These are phyloP conservation scores for Coregonus clupeaformis DNA, from an alignment of 2,113 vertebrate species.

Conservation along the genomic window DNA sequence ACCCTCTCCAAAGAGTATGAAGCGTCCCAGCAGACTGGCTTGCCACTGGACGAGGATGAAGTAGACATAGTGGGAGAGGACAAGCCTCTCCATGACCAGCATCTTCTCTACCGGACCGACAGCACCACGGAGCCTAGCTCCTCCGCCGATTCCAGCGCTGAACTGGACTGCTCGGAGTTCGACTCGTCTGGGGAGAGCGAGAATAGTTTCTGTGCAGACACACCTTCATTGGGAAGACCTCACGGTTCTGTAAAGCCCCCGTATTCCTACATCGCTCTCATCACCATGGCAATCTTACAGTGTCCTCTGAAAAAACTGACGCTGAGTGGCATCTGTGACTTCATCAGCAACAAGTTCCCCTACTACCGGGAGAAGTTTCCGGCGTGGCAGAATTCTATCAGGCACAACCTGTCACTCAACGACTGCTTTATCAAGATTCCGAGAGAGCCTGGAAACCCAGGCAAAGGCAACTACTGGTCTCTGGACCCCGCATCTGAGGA, in stretches of 20 bases:
- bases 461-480: conserved; percentile 97
- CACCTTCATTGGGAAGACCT: conserved; percentile 30
- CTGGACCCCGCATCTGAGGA: conserved; percentile 87
- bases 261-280: conserved; percentile 90
- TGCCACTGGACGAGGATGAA: conserved; percentile 63
- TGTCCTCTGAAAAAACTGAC: conserved; percentile 85
- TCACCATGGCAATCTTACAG: conserved; percentile 92
- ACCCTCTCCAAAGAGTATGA: conserved; percentile 70
- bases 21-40: conserved; percentile 42
- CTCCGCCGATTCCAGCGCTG: conserved; percentile 58
- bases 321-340: conserved; percentile 88
- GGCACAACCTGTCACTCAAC: conserved; percentile 94
- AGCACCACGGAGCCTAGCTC: conserved; percentile 41
- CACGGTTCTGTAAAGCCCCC: conserved; percentile 79
- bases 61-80: conserved; percentile 70
- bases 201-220: conserved; percentile 58
- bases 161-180: conserved; percentile 66
- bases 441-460: conserved; percentile 89
- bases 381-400: conserved; percentile 95
- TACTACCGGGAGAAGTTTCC: conserved; percentile 88
- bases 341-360: conserved; percentile 88
- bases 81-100: conserved; percentile 31
- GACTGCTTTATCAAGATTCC: conserved; percentile 97
- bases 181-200: conserved; percentile 70
- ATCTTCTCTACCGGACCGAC: conserved; percentile 25